These are phyloP conservation scores for Falco concolor DNA, from an alignment of 2,797 vertebrate species.

Conservation along the genomic window DNA sequence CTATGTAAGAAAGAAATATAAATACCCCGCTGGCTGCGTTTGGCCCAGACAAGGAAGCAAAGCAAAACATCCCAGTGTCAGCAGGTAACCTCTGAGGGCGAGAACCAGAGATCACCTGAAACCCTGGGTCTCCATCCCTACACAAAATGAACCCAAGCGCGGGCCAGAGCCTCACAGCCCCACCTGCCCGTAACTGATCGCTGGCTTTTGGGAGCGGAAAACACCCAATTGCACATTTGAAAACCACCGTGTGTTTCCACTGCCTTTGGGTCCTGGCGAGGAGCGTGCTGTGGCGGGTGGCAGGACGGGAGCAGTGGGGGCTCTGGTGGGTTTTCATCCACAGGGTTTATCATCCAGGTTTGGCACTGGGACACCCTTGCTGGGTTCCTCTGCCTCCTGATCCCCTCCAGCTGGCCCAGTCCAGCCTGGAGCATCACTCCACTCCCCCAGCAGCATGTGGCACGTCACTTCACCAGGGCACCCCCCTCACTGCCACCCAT, in stretches of 20 bases:
- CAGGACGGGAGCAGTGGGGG: background rate
- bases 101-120: accelerated
- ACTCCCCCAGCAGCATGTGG: background rate
- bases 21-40: background rate
- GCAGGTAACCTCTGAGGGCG: background rate
- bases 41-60: background rate
- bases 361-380: background rate
- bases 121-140: background rate
- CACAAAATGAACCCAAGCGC: accelerated
- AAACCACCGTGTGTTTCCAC: accelerated
- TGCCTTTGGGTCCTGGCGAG: background rate
- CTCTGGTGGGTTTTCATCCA: background rate
- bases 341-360: background rate
- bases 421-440: background rate
- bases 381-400: background rate
- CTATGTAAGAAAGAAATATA: background rate
- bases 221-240: background rate
- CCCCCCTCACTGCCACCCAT: accelerated
- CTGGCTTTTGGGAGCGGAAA: background rate
- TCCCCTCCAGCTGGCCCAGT: background rate
- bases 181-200: accelerated
- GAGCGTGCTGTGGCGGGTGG: background rate
- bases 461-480: accelerated
- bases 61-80: background rate
- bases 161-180: background rate